Evolutionary conservation across 2,113 vertebrate genomes (phyloP).

Genomic region (Sorex araneus): DNA sequence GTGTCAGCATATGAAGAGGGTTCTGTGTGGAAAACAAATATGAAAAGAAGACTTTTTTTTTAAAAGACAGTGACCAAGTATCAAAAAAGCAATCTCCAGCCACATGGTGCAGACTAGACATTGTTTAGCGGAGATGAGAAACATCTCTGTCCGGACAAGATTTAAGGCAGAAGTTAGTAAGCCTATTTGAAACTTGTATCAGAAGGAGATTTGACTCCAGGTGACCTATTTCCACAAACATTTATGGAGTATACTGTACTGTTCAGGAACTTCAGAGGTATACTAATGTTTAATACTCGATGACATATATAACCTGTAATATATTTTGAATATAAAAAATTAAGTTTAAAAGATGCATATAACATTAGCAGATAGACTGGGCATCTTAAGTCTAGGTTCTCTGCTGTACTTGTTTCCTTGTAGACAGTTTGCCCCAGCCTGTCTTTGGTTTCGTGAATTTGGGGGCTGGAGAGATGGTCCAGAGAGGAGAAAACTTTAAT

Average conservation of each 20-base stretch:
- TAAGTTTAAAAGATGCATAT: background rate
- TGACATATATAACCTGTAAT: background rate
- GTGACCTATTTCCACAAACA: background rate
- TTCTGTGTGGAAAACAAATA: slow-evolving; percentile 79
- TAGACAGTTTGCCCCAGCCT: background rate
- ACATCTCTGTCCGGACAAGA: background rate
- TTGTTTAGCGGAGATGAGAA: background rate
- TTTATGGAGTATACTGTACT: background rate
- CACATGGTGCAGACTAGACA: background rate
- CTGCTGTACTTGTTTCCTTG: background rate
- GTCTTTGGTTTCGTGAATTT: background rate
- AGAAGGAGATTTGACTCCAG: background rate
- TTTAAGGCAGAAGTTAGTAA: slow-evolving; percentile 6
- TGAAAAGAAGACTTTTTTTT: slow-evolving; percentile 63
- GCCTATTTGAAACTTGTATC: background rate
- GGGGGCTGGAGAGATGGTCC: too few species aligned
- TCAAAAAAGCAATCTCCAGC: slow-evolving; percentile 63
- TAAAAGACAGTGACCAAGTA: slow-evolving; percentile 39
- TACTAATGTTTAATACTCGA: slow-evolving; percentile 14
- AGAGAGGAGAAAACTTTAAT: too few species aligned
- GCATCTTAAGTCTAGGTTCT: background rate
- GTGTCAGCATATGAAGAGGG: slow-evolving; percentile 71
- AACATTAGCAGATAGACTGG: background rate
- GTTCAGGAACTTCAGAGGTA: background rate
- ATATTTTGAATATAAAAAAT: background rate